Conservation (phyloP, 2,888 invertebrate genomes). For the Mechanitis mazaeus region DNA sequence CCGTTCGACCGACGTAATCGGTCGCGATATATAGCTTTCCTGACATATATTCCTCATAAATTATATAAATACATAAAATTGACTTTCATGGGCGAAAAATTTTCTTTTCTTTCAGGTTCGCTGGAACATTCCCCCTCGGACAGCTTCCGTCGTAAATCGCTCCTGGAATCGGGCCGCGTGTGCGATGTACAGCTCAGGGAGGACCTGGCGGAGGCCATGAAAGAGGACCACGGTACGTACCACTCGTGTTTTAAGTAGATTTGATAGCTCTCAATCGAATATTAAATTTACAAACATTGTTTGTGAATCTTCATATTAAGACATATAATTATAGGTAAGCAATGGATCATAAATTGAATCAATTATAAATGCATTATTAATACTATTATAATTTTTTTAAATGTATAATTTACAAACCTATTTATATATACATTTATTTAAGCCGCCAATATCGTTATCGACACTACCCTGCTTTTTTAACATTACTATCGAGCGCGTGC, state of each 20-base stretch:
- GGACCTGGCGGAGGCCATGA: constrained; percentile 96
- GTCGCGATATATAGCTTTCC: too few species aligned
- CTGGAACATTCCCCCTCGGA: constrained; percentile 94
- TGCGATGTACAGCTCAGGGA: constrained; percentile 90
- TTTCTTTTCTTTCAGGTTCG: constrained; percentile 79
- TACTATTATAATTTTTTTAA: not conserved
- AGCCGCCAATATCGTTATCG: not conserved
- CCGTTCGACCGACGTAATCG: too few species aligned
- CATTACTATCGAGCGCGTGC: constrained; percentile 2
- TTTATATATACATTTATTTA: not conserved
- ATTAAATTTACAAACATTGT: too few species aligned
- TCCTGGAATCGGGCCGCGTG: constrained; percentile 57
- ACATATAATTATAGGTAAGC: too few species aligned
- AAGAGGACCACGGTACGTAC: constrained; percentile 79
- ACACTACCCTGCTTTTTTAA: constrained; percentile 9
- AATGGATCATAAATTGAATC: too few species aligned
- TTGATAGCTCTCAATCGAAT: too few species aligned
- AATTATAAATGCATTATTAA: not conserved
- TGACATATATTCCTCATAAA: too few species aligned
- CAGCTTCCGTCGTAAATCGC: constrained; percentile 81
- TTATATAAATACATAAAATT: too few species aligned
- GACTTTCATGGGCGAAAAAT: too few species aligned
- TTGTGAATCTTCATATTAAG: too few species aligned
- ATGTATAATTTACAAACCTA: not conserved
- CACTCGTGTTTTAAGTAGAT: not conserved